These are phyloP conservation scores for Myrmophylax atrothorax DNA, from an alignment of 2,113 vertebrate species.

Conservation along the genomic window DNA sequence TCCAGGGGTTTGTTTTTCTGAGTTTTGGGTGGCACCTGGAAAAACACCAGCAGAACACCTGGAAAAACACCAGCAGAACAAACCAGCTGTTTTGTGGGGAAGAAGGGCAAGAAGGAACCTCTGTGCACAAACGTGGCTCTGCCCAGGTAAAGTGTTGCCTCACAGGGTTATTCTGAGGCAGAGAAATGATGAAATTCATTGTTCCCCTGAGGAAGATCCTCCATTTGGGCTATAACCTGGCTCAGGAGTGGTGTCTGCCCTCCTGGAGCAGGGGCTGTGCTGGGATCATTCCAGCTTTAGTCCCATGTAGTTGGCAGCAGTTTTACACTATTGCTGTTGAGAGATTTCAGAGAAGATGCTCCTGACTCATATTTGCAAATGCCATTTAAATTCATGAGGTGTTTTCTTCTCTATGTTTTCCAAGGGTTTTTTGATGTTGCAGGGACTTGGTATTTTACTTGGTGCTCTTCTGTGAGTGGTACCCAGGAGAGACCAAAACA, in stretches of 20 bases:
- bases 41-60: neutral
- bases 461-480: neutral
- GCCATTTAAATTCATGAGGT: neutral
- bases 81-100: neutral
- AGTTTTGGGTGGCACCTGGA: neutral
- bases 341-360: neutral
- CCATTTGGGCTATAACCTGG: neutral
- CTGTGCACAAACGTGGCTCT: accelerated
- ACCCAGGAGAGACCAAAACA: neutral
- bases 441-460: neutral
- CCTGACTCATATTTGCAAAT: neutral
- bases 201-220: neutral
- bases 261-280: neutral
- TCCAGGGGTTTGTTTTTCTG: neutral
- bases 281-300: neutral
- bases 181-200: neutral
- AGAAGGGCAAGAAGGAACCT: neutral
- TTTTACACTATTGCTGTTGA: neutral
- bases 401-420: neutral
- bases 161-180: neutral
- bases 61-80: neutral
- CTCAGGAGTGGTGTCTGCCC: neutral
- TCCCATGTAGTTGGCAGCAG: neutral
- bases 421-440: neutral
- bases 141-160: neutral